Conservation (phyloP, 92 coral and sea anemone genomes). For the Paragorgia papillata region DNA sequence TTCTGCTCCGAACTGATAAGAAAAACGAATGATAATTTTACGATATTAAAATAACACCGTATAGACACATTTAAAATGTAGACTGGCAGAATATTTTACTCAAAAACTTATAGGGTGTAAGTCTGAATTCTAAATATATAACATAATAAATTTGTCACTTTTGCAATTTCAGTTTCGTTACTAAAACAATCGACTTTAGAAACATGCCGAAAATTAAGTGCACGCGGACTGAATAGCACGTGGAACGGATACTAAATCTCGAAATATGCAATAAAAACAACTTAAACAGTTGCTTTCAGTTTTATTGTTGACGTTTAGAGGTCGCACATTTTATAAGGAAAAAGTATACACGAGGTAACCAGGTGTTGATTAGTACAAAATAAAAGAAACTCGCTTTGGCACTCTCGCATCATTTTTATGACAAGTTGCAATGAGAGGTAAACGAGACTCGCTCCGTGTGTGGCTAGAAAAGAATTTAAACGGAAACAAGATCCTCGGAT, state of each 20-base stretch:
- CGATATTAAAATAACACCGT: constrained; percentile 20
- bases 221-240: background rate
- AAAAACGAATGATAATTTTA: constrained; percentile 9
- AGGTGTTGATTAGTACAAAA: constrained; percentile 40
- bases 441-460: constrained; percentile 68
- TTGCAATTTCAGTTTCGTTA: background rate
- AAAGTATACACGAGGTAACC: constrained; percentile 35
- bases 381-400: constrained; percentile 4
- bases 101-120: too few relatives aligned
- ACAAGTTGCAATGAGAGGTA: constrained; percentile 26
- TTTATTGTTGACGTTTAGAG: constrained; percentile 47
- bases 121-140: too few relatives aligned
- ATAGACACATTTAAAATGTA: background rate
- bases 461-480: constrained; percentile 82
- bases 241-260: background rate
- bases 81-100: background rate
- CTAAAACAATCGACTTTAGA: too few relatives aligned
- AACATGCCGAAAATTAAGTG: background rate
- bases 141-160: too few relatives aligned
- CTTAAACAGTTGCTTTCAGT: constrained; percentile 24
- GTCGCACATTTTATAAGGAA: constrained; percentile 17
- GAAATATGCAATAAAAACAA: constrained; percentile 27
- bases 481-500: constrained; percentile 69
- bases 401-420: constrained; percentile 10
- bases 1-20: constrained; percentile 34